Base-by-base conservation (phyloP, 2,113 vertebrate genomes). In the Tachycineta bicolor region DNA sequence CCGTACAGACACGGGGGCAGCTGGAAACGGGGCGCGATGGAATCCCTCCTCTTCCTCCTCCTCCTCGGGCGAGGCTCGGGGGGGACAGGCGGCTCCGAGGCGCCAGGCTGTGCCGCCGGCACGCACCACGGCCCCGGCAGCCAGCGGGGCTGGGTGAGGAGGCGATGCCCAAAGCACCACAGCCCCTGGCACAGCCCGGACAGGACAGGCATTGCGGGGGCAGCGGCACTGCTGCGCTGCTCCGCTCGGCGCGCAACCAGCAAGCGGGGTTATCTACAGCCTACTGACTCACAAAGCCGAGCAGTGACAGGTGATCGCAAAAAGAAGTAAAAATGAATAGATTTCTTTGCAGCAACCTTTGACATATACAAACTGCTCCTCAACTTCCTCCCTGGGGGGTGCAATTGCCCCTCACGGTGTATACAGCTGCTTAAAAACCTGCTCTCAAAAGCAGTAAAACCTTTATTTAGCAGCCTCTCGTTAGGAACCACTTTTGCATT, bases 1-100 rank as follows among this genome's bases (percentile, higher is more conserved):
- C 78, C 92, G 1, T 92, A 90, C 94, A 95, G 58, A 90, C 85
- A 43, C 34, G 21, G 96, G 95, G 94, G 94, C 79, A 95, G 95
- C 87, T 90, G 63, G 46, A 47, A 50, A 50, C 26, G 67, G 70
- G 89, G 73, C 47, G 9, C 44, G 13, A 52, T 43, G 71, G 34
- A 76, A 93, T 63, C 26, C 52, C 58, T 68, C 69, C 29, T 79
- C 73, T 7, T 81, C 89, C 46, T 80, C 64, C 49, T 63, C 24
- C 44, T 69, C 29, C 9, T n/a, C n/a, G n/a, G 4, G 69, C 13
- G 31, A 22, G 2, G 52, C 23, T 33, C 52, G 12, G 52, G 60
- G 12, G 52, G 60, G 18, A 26, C 29, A 0, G 34, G 59, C 44
- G 9, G 37, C 70, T 60, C 47, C 17, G 15, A 10, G 53, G 4